Base-by-base conservation (phyloP, 2,888 invertebrate genomes). In the Eupithecia vulgata region DNA sequence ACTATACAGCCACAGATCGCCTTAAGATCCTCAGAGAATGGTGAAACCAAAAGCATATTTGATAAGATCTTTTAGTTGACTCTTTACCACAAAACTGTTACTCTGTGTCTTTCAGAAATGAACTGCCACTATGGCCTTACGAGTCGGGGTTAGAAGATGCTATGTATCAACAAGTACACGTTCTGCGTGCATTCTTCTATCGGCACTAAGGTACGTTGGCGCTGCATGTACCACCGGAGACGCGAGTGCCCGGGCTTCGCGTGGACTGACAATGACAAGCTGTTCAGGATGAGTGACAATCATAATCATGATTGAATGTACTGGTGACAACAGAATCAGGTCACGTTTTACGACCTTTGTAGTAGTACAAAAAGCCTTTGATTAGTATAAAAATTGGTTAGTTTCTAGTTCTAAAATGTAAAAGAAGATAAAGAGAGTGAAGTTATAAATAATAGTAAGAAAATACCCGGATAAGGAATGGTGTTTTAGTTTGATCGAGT, bases 181-280 rank as follows among this genome's bases (percentile, higher is more conserved):
- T 88, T 84, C 70, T 84, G 83, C 48, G 74, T 75, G 0, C 78
- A 82, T 48, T 35, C 61, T 0, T 48, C 67, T 0, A n/a, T 45
- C 0, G 78, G 75, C 0, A 37, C 57, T 0, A 83, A 79, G 48
- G 81, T 68, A 0, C 74, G 82, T 37, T 86, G 87, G 86, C 61
- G 77, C 0, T 87, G 87, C 65, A 85, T 84, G 30, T 81, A 82
- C 0, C 83, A 85, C 67, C 76, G 80, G 57, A 61, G 76, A 59
- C 80, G 75, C 59, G 78, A 81, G 62, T 75, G 75, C 10, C 75
- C 72, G n/a, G 75, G 75, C 82, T 85, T 70, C 64, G 77, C 12
- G 82, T 86, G 10, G 48, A 75, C 17, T 64, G 82, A n/a, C 73
- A 80, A 80, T 35, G 78, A 81, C 37, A 71, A 73, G 45, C 79